Conservation (phyloP, 2,888 invertebrate species). For the Ganaspis brasiliensis region DNA sequence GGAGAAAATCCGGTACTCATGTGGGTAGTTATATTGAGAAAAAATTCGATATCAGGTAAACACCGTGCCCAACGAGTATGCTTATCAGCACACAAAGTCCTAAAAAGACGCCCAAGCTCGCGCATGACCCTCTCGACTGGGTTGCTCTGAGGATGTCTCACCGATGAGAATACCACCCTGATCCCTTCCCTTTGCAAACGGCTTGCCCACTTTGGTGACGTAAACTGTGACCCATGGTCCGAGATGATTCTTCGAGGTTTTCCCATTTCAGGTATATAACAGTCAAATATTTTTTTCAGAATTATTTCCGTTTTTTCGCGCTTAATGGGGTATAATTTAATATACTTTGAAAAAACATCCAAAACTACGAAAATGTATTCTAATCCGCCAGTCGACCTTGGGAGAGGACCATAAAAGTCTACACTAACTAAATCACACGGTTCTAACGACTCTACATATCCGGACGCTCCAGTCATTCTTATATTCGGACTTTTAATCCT, state of each 20-base stretch:
- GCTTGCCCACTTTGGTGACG: too few relatives aligned
- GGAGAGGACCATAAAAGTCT: too few relatives aligned
- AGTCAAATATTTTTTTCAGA: neutral
- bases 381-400: too few relatives aligned
- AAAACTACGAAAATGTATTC: too few relatives aligned
- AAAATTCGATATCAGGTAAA: constrained; percentile 51
- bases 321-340: too few relatives aligned
- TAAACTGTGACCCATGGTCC: too few relatives aligned
- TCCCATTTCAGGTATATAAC: neutral
- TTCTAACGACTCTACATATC: neutral
- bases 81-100: constrained; percentile 51
- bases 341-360: too few relatives aligned
- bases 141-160: too few relatives aligned
- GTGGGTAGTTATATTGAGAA: constrained; percentile 54
- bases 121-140: constrained; percentile 61
- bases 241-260: neutral
- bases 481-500: constrained; percentile 2
- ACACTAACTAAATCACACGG: too few relatives aligned
- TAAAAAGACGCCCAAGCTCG: constrained; percentile 53
- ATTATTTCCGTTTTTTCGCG: neutral
- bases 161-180: neutral
- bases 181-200: neutral
- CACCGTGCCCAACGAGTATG: constrained; percentile 55
- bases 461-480: neutral
- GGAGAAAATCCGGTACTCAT: constrained; percentile 50